Conservation (phyloP, 2,113 vertebrate genomes). For the Martes martes region DNA sequence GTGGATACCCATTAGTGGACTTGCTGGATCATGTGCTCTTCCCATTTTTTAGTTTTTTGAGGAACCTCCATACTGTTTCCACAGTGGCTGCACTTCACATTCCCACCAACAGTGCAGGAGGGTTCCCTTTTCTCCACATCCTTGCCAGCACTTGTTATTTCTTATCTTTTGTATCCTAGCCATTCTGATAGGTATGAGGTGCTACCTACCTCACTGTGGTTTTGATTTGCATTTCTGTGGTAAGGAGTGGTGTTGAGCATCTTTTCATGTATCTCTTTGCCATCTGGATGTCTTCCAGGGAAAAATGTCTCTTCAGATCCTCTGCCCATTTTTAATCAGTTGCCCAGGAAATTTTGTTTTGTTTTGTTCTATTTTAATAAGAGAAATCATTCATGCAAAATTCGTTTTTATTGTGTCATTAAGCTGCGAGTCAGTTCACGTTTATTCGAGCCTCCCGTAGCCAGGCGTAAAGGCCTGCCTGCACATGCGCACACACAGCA, state of each 20-base stretch:
- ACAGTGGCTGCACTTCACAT: not conserved
- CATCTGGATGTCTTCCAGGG: not conserved
- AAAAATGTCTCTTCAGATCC: not conserved
- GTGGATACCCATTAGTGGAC: not conserved
- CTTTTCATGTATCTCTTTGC: not conserved
- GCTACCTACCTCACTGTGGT: not conserved
- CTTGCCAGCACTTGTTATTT: not conserved
- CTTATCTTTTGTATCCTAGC: not conserved
- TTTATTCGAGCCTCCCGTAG: not conserved
- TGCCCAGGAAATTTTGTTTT: not conserved
- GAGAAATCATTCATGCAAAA: not conserved
- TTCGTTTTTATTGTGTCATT: not conserved
- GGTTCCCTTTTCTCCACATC: not conserved
- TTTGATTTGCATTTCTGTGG: not conserved
- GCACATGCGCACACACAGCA: rapidly evolving
- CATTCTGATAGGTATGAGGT: not conserved
- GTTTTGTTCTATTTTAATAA: not conserved
- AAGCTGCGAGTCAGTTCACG: not conserved
- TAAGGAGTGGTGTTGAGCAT: not conserved
- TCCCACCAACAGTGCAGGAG: not conserved
- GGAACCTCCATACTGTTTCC: not conserved
- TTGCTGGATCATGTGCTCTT: not conserved
- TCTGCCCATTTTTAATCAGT: not conserved
- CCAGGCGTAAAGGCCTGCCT: not conserved
- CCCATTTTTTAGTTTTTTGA: not conserved